A percentile compares a stretch with the other conserved stretches of the same genome.
phyloP scores from a whole-genome alignment of 2,113 vertebrate genomes.

The Brachypodius melanocephalos region DNA sequence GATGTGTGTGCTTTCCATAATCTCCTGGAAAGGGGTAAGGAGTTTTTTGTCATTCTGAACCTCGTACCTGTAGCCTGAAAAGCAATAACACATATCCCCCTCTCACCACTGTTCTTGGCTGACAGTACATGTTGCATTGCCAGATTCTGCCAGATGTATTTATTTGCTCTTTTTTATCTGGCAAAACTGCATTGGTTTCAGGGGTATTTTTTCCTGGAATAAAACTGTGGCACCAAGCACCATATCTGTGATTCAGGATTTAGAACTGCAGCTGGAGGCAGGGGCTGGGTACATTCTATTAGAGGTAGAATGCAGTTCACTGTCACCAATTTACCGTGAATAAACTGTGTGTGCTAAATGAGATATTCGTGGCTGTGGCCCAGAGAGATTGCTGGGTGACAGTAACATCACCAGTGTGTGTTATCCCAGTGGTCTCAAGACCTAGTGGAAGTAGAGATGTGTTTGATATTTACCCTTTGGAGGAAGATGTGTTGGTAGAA shows the following conservation, averaged over 20 bases:
- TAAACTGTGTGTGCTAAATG: not conserved
- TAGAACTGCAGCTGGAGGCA: not conserved
- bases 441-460: not conserved
- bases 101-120: not conserved
- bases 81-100: not conserved
- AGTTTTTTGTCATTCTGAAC: not conserved
- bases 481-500: not conserved
- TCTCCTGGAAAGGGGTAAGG: not conserved
- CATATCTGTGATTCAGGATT: not conserved
- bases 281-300: not conserved
- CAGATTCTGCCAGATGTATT: not conserved
- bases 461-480: not conserved
- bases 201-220: not conserved
- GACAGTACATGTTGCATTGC: not conserved
- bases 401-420: not conserved
- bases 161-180: not conserved
- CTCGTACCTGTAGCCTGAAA: not conserved
- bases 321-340: not conserved
- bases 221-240: not conserved
- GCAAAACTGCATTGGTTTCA: not conserved
- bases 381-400: not conserved
- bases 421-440: not conserved
- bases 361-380: not conserved
- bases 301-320: not conserved
- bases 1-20: not conserved